A percentile compares a stretch with the other conserved stretches of the same genome.
Conservation (phyloP, 2,888 invertebrate genomes). For the Pristionchus arcanus region DNA sequence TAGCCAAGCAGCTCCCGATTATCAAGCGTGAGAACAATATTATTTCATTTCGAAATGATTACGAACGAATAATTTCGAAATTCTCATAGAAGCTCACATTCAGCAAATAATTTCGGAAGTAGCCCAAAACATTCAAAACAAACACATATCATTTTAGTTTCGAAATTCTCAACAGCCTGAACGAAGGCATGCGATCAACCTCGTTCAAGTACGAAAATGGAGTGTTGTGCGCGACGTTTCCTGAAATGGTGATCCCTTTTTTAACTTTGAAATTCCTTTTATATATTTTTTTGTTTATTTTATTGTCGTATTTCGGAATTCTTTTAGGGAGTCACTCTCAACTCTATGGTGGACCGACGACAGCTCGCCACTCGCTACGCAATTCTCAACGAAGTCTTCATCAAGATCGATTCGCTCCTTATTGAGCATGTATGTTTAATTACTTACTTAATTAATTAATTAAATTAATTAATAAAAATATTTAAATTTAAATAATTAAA, state of each 20-base stretch:
- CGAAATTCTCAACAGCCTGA: constrained; percentile 58
- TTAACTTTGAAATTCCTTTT: not conserved
- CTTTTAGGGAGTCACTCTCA: constrained; percentile 67
- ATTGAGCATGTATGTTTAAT: constrained; percentile 63
- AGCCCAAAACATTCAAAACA: too few relatives aligned
- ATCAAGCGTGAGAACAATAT: constrained; percentile 45
- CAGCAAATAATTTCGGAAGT: too few relatives aligned
- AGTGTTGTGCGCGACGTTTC: constrained; percentile 70
- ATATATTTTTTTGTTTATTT: not conserved
- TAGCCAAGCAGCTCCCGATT: constrained; percentile 59
- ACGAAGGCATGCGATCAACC: constrained; percentile 63
- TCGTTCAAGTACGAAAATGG: constrained; percentile 69
- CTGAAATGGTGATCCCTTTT: constrained; percentile 66
- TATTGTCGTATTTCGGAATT: too few relatives aligned
- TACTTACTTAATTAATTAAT: not conserved
- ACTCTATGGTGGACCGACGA: constrained; percentile 71
- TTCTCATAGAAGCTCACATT: not conserved
- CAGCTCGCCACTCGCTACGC: constrained; percentile 70
- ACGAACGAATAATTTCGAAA: not conserved
- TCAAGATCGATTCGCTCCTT: constrained; percentile 67
- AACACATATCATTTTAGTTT: constrained; percentile 56
- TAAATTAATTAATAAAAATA: too few relatives aligned
- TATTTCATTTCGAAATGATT: not conserved
- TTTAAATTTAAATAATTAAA: not conserved
- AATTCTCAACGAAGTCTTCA: constrained; percentile 66